These are phyloP conservation scores for Microctonus aethiopoides DNA, from an alignment of 2,888 invertebrate species.

Conservation along the genomic window DNA sequence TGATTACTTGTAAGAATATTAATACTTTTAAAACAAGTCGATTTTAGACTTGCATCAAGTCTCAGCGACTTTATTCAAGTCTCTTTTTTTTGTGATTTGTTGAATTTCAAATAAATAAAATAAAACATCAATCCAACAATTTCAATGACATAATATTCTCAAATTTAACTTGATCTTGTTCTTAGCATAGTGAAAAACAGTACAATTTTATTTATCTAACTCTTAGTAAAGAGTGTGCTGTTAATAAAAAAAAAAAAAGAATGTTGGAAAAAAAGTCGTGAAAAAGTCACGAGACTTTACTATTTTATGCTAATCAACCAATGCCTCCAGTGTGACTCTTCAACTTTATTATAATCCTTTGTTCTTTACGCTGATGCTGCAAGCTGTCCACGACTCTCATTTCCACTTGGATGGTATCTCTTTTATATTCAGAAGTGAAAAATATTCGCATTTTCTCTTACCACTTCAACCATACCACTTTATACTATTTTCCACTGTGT, in stretches of 20 bases:
- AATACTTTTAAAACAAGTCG: no score
- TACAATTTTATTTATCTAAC: neutral
- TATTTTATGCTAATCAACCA: conserved; percentile 39
- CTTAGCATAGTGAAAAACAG: no score
- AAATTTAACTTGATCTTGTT: no score
- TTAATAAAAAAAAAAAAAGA: neutral
- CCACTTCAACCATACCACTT: conserved; percentile 19
- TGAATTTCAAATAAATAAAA: no score
- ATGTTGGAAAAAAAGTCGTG: neutral
- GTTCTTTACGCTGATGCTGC: conserved; percentile 32
- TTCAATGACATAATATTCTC: no score
- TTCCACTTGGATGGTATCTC: conserved; percentile 19
- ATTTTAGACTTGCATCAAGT: no score
- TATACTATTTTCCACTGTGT: neutral
- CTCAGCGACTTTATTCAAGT: no score
- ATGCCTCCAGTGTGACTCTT: conserved; percentile 15
- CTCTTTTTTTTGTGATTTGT: no score
- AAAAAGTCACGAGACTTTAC: neutral
- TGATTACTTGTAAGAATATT: no score
- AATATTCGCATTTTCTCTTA: conserved; percentile 30
- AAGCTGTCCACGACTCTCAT: conserved; percentile 34
- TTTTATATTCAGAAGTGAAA: conserved; percentile 34
- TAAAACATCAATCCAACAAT: no score
- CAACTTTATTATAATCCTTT: conserved; percentile 22
- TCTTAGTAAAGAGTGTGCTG: neutral